A percentile compares a stretch with the other conserved stretches of the same genome.
Conservation (phyloP, 2,888 invertebrate species). For the Gasteruption jaculator region DNA sequence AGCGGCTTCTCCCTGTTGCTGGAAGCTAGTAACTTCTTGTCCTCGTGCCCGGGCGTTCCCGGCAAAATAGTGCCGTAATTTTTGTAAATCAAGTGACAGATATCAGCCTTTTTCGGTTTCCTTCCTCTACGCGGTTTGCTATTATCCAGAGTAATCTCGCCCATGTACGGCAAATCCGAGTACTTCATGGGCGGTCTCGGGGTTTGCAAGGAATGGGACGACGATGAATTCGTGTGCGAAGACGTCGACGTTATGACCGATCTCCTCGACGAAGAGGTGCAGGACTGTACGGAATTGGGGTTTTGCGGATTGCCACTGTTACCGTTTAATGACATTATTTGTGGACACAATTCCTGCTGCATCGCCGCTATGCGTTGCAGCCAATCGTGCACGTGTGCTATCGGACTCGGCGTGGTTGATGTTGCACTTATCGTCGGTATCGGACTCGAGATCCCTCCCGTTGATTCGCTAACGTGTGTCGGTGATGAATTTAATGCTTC, state of each 20-base stretch:
- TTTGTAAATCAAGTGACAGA: slow-evolving; percentile 86
- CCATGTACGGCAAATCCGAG: slow-evolving; percentile 86
- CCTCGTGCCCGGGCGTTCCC: slow-evolving; percentile 62
- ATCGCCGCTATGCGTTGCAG: slow-evolving; percentile 70
- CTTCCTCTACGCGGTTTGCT: slow-evolving; percentile 80
- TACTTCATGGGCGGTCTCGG: slow-evolving; percentile 59
- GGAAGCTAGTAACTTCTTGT: slow-evolving; percentile 32
- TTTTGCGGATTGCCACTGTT: too few relatives aligned
- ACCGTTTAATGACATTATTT: slow-evolving; percentile 11
- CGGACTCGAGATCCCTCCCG: slow-evolving; percentile 45
- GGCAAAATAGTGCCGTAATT: slow-evolving; percentile 86
- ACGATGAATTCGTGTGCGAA: slow-evolving; percentile 24
- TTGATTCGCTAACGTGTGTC: slow-evolving; percentile 31
- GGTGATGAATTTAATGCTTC: slow-evolving; percentile 44
- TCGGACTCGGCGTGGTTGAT: slow-evolving; percentile 37
- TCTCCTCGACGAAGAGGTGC: slow-evolving; percentile 26
- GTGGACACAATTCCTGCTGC: slow-evolving; percentile 57
- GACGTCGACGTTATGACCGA: slow-evolving; percentile 46
- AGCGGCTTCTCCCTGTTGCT: slow-evolving; percentile 31
- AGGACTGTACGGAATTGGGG: slow-evolving; percentile 7
- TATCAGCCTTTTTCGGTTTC: slow-evolving; percentile 89
- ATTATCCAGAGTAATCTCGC: slow-evolving; percentile 85
- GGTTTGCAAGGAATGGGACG: slow-evolving; percentile 32
- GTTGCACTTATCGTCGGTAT: slow-evolving; percentile 43
- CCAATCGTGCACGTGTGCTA: slow-evolving; percentile 58